phyloP scores from a whole-genome alignment of 2,888 invertebrate species.

The Stenotaenia linearis region DNA sequence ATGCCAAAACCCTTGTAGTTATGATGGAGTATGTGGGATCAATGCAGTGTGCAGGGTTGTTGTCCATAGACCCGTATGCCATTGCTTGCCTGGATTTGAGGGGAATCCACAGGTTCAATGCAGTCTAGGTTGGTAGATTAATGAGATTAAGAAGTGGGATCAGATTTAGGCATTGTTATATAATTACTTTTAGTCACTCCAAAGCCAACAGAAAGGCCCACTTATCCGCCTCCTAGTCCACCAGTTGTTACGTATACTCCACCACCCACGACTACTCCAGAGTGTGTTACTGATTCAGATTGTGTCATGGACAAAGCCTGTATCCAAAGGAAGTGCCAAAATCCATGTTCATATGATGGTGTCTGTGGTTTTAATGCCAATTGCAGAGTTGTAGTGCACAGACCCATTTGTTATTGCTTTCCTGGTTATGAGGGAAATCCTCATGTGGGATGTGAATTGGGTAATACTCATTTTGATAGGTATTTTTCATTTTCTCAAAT shows the following conservation, averaged over 20 bases:
- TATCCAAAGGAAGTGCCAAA: constrained; percentile 44
- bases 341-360: constrained; percentile 63
- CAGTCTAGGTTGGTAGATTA: neutral
- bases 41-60: constrained; percentile 71
- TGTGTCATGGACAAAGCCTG: constrained; percentile 41
- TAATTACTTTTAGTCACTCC: neutral
- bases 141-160: no score
- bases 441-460: constrained; percentile 43
- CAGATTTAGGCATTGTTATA: no score
- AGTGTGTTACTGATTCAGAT: constrained; percentile 39
- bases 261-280: constrained; percentile 36
- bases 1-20: constrained; percentile 46
- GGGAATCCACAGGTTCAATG: constrained; percentile 62
- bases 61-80: constrained; percentile 72
- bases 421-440: constrained; percentile 38
- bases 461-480: neutral
- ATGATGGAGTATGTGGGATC: constrained; percentile 62
- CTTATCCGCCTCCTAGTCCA: neutral
- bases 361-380: constrained; percentile 76
- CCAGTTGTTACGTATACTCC: neutral
- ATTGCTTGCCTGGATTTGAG: constrained; percentile 70
- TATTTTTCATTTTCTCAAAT: neutral
- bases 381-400: constrained; percentile 73
- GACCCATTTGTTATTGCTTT: constrained; percentile 70
- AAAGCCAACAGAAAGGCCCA: neutral